Conservation (phyloP, 2,113 vertebrate genomes). For the Brienomyrus brachyistius region DNA sequence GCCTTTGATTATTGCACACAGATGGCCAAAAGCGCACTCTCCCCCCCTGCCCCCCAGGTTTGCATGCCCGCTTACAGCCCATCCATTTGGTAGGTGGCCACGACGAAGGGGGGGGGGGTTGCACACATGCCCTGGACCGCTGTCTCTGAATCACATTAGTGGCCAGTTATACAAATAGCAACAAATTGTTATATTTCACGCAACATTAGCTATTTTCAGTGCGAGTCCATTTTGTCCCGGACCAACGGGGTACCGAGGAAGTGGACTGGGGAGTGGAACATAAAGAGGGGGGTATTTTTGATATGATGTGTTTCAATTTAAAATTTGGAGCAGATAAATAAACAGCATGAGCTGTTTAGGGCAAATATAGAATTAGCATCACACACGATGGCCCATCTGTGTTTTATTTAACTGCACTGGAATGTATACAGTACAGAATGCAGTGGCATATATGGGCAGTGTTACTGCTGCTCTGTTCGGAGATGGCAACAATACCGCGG, state of each 20-base stretch:
- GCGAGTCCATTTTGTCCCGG: conserved; percentile 14
- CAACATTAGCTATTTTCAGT: conserved; percentile 6
- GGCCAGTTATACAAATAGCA: conserved; percentile 40
- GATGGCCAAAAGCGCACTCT: conserved; percentile 56
- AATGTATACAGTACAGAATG: conserved; percentile 45
- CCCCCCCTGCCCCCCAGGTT: conserved; percentile 42
- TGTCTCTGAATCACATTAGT: conserved; percentile 34
- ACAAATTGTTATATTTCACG: conserved; percentile 23
- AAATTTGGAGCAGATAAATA: conserved; percentile 34
- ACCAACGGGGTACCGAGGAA: conserved; percentile 5
- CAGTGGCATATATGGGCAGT: conserved; percentile 40
- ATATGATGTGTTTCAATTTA: conserved; percentile 36
- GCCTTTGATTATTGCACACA: conserved; percentile 58
- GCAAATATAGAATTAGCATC: conserved; percentile 55
- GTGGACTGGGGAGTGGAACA: neutral
- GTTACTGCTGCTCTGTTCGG: conserved; percentile 44
- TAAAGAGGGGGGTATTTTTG: conserved; percentile 17
- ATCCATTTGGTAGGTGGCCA: conserved; percentile 33
- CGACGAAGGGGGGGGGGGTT: neutral
- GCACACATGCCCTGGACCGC: conserved; percentile 23
- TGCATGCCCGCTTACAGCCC: conserved; percentile 48
- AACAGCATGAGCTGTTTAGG: conserved; percentile 46
- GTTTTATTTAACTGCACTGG: conserved; percentile 58
- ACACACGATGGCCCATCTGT: conserved; percentile 51
- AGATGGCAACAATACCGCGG: conserved; percentile 63